phyloP scores from a whole-genome alignment of 2,797 vertebrate genomes.

The Oreonectes daqikongensis region DNA sequence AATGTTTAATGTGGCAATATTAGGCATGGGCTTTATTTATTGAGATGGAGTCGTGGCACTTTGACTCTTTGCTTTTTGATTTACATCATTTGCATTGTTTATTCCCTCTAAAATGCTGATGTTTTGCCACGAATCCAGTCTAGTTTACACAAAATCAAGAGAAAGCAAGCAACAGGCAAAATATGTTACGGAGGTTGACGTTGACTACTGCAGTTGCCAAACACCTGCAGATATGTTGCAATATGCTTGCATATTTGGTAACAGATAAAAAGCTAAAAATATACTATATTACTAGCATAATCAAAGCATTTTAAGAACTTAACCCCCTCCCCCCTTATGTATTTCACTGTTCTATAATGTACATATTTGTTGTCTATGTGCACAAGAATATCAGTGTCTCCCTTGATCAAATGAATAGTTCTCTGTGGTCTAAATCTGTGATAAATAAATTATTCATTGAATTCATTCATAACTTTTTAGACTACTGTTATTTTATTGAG shows the following conservation, averaged over 20 bases:
- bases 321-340: neutral
- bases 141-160: neutral
- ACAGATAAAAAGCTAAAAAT: neutral
- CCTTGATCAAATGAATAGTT: conserved; percentile 39
- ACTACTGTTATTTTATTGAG: neutral
- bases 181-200: neutral
- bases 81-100: conserved; percentile 22
- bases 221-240: neutral
- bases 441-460: conserved; percentile 49
- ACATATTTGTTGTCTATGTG: conserved; percentile 61
- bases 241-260: neutral
- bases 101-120: conserved; percentile 1
- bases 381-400: conserved; percentile 41
- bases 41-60: conserved; percentile 26
- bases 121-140: conserved; percentile 4
- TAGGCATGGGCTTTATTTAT: conserved; percentile 52
- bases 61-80: conserved; percentile 34
- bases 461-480: conserved; percentile 4
- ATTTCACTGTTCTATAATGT: conserved; percentile 21
- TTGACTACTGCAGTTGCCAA: neutral
- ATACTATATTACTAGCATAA: neutral
- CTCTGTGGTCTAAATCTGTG: conserved; percentile 53
- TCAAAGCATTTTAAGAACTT: neutral
- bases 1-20: conserved; percentile 33
- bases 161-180: conserved; percentile 1